A percentile compares a stretch with the other conserved stretches of the same genome.
These are phyloP conservation scores for Arctia plantaginis DNA, from an alignment of 2,888 invertebrate genomes.

Conservation along the genomic window DNA sequence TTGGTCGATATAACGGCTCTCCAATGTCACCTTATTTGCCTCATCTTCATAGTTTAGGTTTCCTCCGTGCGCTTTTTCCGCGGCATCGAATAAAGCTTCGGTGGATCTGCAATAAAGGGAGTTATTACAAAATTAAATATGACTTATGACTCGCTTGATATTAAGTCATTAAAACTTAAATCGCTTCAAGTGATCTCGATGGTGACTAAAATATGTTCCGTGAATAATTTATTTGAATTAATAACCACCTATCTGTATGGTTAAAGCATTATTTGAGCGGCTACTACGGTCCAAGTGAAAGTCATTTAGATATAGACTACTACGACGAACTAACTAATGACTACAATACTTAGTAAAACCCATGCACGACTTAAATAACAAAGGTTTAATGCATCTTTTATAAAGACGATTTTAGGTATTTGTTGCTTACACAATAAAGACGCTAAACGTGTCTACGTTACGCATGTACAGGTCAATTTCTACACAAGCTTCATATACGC, in stretches of 20 bases:
- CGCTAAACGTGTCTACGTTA: no score
- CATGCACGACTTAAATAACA: no score
- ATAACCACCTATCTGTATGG: background rate
- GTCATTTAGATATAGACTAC: background rate
- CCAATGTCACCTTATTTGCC: constrained; percentile 63
- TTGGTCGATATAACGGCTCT: constrained; percentile 70
- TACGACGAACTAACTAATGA: background rate
- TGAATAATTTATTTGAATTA: background rate
- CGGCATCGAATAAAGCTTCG: constrained; percentile 1
- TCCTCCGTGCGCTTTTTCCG: background rate
- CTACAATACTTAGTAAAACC: background rate
- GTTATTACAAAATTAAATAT: background rate
- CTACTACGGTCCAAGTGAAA: background rate
- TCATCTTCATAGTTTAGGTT: constrained; percentile 45
- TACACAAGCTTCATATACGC: background rate
- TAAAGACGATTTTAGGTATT: no score
- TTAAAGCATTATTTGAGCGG: background rate
- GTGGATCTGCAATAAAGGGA: background rate
- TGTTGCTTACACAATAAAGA: no score
- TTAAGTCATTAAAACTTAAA: background rate
- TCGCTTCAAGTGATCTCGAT: background rate
- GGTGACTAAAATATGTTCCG: background rate
- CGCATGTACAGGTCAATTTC: no score
- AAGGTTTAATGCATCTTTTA: no score
- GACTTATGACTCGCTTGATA: background rate